phyloP scores from a whole-genome alignment of 1,140 invertebrate species.

The Monochamus saltuarius region DNA sequence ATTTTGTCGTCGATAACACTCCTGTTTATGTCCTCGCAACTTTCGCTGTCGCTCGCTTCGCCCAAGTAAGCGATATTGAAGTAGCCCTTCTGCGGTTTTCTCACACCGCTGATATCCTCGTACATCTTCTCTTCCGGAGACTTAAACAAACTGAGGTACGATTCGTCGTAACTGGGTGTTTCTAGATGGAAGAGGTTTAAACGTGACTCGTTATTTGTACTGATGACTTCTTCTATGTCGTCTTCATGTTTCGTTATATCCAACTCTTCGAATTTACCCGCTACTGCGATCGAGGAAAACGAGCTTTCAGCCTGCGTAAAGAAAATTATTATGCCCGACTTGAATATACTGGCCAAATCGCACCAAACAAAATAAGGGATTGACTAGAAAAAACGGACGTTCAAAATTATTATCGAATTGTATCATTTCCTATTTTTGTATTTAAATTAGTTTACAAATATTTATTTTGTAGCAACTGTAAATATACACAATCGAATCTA shows the following conservation, averaged over 20 bases:
- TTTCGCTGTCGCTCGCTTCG: slow-evolving; percentile 15
- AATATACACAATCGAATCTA: too few species aligned
- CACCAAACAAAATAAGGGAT: not conserved
- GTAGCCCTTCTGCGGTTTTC: slow-evolving; percentile 6
- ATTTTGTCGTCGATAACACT: not conserved
- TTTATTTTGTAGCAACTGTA: too few species aligned
- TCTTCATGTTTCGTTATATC: slow-evolving; percentile 14
- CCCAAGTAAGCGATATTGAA: slow-evolving; percentile 16
- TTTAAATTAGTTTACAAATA: too few species aligned
- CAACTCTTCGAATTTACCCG: slow-evolving; percentile 17
- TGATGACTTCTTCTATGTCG: slow-evolving; percentile 18
- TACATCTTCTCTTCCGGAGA: slow-evolving; percentile 29
- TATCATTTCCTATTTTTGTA: too few species aligned
- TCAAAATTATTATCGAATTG: too few species aligned
- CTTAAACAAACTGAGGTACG: slow-evolving; percentile 27
- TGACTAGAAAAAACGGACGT: too few species aligned
- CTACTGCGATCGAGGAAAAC: slow-evolving; percentile 11
- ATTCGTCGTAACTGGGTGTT: slow-evolving; percentile 20
- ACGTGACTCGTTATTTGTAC: slow-evolving; percentile 12
- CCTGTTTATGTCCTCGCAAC: slow-evolving; percentile 12
- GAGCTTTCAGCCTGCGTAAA: slow-evolving; percentile 1
- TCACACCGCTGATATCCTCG: slow-evolving; percentile 11
- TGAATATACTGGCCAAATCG: not conserved
- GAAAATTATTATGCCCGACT: not conserved
- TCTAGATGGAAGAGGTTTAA: slow-evolving; percentile 29